phyloP scores from a whole-genome alignment of 1,140 invertebrate genomes.

The Sinonovacula constricta region DNA sequence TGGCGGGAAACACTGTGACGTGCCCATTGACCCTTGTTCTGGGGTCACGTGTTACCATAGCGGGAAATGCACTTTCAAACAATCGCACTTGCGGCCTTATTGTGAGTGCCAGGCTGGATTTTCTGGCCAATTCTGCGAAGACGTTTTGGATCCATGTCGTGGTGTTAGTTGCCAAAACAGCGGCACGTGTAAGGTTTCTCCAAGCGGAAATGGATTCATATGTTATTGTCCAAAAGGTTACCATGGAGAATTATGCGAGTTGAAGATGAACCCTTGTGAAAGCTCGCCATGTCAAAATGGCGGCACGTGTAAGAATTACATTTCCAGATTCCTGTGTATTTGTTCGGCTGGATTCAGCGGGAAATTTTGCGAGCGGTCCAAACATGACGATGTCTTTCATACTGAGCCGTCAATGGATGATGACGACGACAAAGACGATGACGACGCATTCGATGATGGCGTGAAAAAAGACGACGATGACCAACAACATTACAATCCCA shows the following conservation, averaged over 20 bases:
- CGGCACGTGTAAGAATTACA: slow-evolving; percentile 57
- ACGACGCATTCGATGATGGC: no score
- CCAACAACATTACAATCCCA: no score
- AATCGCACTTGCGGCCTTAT: neutral
- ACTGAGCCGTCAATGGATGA: no score
- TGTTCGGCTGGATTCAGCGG: slow-evolving; percentile 95
- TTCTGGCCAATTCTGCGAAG: slow-evolving; percentile 33
- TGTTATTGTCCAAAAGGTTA: slow-evolving; percentile 82
- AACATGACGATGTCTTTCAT: no score
- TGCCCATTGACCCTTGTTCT: slow-evolving; percentile 31
- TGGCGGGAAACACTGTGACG: slow-evolving; percentile 5
- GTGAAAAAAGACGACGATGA: no score
- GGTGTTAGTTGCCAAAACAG: slow-evolving; percentile 28
- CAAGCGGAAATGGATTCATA: slow-evolving; percentile 77
- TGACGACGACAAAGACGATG: no score
- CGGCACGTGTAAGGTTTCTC: slow-evolving; percentile 26
- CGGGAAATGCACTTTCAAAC: slow-evolving; percentile 13
- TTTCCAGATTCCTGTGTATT: slow-evolving; percentile 89
- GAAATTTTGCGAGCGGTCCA: slow-evolving; percentile 86
- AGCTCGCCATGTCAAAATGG: slow-evolving; percentile 63
- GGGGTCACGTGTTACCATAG: slow-evolving; percentile 17
- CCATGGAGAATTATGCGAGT: slow-evolving; percentile 56
- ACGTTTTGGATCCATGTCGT: slow-evolving; percentile 13
- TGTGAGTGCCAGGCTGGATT: slow-evolving; percentile 21
- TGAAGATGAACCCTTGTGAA: slow-evolving; percentile 40